Conservation (phyloP, 2,888 invertebrate genomes). For the Scelioninae gen. 2 region DNA sequence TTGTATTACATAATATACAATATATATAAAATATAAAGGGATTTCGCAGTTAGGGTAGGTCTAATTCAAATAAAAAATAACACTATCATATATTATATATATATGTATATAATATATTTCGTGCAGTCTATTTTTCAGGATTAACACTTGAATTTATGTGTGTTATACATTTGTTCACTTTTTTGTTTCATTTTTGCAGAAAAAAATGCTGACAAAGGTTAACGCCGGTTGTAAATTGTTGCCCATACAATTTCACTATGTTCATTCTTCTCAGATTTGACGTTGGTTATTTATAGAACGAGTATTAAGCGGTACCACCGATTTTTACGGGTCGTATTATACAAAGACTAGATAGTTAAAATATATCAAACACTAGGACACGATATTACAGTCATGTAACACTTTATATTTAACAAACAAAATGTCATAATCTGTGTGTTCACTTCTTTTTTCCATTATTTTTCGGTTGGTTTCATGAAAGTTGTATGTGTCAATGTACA, state of each 20-base stretch:
- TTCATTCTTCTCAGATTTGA: slow-evolving; percentile 7
- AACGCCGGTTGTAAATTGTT: slow-evolving; percentile 14
- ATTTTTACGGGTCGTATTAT: slow-evolving; percentile 58
- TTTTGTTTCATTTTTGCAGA: slow-evolving; percentile 6
- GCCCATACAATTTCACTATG: slow-evolving; percentile 13
- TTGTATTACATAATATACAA: too few relatives aligned
- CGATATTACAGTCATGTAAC: slow-evolving; percentile 56
- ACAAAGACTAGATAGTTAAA: slow-evolving; percentile 67
- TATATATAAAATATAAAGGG: too few relatives aligned
- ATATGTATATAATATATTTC: too few relatives aligned
- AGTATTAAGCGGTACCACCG: slow-evolving; percentile 40
- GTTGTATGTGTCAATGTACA: slow-evolving; percentile 30
- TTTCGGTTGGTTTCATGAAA: slow-evolving; percentile 10
- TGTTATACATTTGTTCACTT: slow-evolving; percentile 69
- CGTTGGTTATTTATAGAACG: slow-evolving; percentile 22
- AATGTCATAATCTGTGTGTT: neutral
- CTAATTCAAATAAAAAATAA: too few relatives aligned
- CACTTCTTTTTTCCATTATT: neutral
- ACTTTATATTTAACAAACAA: slow-evolving; percentile 13
- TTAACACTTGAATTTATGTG: slow-evolving; percentile 69
- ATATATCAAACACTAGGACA: slow-evolving; percentile 70
- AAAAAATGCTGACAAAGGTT: slow-evolving; percentile 18
- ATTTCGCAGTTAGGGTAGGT: too few relatives aligned
- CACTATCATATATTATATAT: too few relatives aligned
- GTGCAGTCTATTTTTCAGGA: too few relatives aligned